Evolutionary conservation across 2,113 vertebrate species (phyloP).

Genomic region (Campylorhamphus procurvoides): DNA sequence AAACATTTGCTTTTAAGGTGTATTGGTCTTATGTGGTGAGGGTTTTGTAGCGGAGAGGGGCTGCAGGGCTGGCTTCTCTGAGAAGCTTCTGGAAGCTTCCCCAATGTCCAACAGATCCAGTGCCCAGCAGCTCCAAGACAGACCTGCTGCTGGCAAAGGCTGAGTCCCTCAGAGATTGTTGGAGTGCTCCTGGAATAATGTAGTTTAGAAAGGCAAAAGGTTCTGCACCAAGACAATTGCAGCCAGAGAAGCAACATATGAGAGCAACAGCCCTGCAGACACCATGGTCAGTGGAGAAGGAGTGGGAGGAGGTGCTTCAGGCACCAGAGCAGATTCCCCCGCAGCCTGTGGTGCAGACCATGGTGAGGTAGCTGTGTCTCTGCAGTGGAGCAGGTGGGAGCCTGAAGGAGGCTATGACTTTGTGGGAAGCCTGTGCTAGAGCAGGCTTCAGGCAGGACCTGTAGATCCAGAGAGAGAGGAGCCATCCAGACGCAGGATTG

Average conservation of each 20-base stretch:
- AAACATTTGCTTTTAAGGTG: background rate
- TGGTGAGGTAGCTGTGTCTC: background rate
- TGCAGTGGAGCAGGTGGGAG: background rate
- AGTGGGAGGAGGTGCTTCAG: background rate
- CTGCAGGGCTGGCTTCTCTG: background rate
- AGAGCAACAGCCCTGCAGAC: background rate
- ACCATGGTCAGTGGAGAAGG: background rate
- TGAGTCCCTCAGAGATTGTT: background rate
- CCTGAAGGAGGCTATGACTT: background rate
- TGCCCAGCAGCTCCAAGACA: fast-evolving
- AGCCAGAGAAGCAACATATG: background rate
- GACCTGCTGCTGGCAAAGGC: background rate
- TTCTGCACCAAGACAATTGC: background rate
- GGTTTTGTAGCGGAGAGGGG: fast-evolving
- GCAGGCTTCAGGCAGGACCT: background rate
- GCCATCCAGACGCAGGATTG: background rate
- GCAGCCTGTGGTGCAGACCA: too few relatives aligned
- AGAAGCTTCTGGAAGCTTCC: background rate
- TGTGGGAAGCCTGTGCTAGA: background rate
- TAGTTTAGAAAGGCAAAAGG: background rate
- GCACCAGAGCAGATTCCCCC: too few relatives aligned
- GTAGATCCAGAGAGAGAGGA: background rate
- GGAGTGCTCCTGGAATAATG: background rate
- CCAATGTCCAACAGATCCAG: background rate
- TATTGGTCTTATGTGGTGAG: background rate